Percentiles rank a stretch among this genome's conserved stretches.
Conservation (phyloP, 2,797 vertebrate species). For the Tangara arthus region DNA sequence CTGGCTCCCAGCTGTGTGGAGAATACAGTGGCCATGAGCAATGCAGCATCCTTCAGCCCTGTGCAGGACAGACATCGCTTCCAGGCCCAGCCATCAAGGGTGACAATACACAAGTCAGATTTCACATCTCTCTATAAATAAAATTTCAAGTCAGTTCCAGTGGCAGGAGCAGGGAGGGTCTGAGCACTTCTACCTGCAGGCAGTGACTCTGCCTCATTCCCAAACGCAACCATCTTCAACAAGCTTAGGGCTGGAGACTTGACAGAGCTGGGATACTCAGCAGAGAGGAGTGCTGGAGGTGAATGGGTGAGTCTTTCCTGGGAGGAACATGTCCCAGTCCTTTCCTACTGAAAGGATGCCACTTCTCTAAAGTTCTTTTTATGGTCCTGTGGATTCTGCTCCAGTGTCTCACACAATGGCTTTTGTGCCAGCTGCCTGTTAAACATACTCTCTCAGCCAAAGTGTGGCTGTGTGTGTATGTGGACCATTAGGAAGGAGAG, state of each 20-base stretch:
- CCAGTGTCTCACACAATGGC: constrained; percentile 68
- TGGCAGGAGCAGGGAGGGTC: not conserved
- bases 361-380: not conserved
- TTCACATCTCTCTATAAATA: not conserved
- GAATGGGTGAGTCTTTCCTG: not conserved
- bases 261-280: not conserved
- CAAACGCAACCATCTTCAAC: not conserved
- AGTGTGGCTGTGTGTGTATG: constrained; percentile 13
- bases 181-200: not conserved
- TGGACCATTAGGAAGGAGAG: not conserved
- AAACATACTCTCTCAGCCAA: constrained; percentile 64
- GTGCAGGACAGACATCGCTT: fast-evolving
- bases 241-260: not conserved
- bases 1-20: not conserved
- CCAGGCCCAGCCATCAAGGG: not conserved
- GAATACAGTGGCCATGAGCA: not conserved
- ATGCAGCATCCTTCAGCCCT: not conserved
- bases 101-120: not conserved
- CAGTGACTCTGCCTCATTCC: fast-evolving
- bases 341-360: not conserved
- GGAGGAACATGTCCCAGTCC: not conserved
- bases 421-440: constrained; percentile 83
- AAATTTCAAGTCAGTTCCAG: not conserved
- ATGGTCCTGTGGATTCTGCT: not conserved
- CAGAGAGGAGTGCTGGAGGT: not conserved